Conservation (phyloP, 2,113 vertebrate species). For the Vireo altiloquus region DNA sequence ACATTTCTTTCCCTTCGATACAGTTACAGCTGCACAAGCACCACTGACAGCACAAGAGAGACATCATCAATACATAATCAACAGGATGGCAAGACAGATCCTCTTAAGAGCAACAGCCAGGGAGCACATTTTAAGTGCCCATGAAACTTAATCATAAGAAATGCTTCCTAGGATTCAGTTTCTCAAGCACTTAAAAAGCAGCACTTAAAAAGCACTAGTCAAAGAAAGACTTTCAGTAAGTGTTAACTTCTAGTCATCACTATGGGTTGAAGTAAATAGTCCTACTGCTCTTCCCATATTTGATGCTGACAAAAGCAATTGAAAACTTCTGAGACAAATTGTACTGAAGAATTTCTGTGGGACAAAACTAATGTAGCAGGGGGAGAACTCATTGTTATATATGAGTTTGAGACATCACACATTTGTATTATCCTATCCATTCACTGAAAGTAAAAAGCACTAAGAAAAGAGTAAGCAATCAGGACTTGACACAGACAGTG, state of each 20-base stretch:
- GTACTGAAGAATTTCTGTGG: neutral
- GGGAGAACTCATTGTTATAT: neutral
- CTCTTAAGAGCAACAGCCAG: neutral
- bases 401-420: neutral
- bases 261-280: neutral
- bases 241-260: neutral
- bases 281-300: fast-evolving
- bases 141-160: neutral
- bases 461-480: neutral
- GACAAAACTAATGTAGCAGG: neutral
- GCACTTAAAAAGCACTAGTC: neutral
- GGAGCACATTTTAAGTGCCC: neutral
- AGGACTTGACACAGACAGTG: neutral
- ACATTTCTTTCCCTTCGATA: neutral
- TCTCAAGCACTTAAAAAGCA: neutral
- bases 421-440: neutral
- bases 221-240: neutral
- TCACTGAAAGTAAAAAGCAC: neutral
- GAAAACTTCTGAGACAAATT: neutral
- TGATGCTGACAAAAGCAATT: neutral
- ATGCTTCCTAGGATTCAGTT: neutral
- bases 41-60: neutral
- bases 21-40: neutral
- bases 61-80: neutral
- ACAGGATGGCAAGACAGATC: neutral